Conservation (phyloP, 2,888 invertebrate genomes). For the Platycheirus albimanus region DNA sequence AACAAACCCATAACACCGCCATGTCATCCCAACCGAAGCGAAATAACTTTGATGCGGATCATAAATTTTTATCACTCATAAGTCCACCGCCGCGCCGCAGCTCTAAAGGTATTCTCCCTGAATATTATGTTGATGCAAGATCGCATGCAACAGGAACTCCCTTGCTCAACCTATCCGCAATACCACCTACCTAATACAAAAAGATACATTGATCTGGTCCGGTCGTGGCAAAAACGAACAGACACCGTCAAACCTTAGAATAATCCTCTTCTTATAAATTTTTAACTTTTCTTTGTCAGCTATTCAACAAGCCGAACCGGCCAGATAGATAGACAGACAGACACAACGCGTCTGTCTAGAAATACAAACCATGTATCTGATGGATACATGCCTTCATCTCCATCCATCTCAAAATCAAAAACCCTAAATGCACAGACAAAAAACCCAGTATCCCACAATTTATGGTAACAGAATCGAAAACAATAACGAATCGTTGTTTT, state of each 20-base stretch:
- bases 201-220: conserved; percentile 48
- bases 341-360: conserved; percentile 1
- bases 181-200: not conserved
- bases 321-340: conserved; percentile 15
- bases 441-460: conserved; percentile 58
- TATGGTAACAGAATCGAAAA: conserved; percentile 50
- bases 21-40: not conserved
- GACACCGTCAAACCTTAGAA: conserved; percentile 20
- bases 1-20: conserved; percentile 15
- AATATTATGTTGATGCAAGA: conserved; percentile 2
- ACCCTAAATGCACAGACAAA: conserved; percentile 7
- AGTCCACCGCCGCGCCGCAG: conserved; percentile 5
- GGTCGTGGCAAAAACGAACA: conserved; percentile 4
- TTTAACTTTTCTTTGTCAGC: conserved; percentile 15
- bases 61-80: conserved; percentile 53
- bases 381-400: conserved; percentile 40
- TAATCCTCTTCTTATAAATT: conserved; percentile 29
- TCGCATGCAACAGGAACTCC: conserved; percentile 11
- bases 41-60: conserved; percentile 30
- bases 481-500: conserved; percentile 46
- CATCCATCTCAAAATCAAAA: conserved; percentile 32
- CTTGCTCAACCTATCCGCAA: conserved; percentile 24
- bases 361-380: conserved; percentile 29
- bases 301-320: conserved; percentile 5
- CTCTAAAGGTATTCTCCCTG: not conserved